These are phyloP conservation scores for Drosophila repleta DNA, from an alignment of 1,140 invertebrate species.

Conservation along the genomic window DNA sequence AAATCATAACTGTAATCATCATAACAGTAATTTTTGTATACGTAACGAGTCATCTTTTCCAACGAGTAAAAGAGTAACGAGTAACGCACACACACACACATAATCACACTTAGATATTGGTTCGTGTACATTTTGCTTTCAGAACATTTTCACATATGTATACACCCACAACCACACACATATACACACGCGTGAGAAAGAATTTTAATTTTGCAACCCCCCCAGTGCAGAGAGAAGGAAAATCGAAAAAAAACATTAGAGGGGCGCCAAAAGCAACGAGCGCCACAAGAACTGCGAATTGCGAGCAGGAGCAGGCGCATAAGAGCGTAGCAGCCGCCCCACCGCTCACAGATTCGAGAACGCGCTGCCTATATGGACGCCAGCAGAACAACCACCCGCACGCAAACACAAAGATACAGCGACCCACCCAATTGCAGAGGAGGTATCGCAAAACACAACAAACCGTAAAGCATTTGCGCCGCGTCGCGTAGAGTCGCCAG, in stretches of 20 bases:
- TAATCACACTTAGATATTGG: not conserved
- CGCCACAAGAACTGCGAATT: constrained; percentile 24
- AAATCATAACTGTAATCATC: too few relatives aligned
- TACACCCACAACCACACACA: constrained; percentile 23
- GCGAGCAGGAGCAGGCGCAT: constrained; percentile 48
- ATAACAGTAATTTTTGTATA: too few relatives aligned
- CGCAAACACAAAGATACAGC: constrained; percentile 7
- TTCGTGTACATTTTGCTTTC: constrained; percentile 30
- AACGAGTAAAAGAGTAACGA: too few relatives aligned
- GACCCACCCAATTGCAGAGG: constrained; percentile 27
- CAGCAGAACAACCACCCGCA: constrained; percentile 70
- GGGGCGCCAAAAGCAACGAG: constrained; percentile 47
- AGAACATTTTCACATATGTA: constrained; percentile 34
- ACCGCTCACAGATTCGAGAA: constrained; percentile 9
- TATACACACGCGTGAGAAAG: constrained; percentile 15
- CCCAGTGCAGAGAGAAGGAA: constrained; percentile 20
- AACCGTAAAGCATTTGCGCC: constrained; percentile 79
- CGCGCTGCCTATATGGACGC: constrained; percentile 33
- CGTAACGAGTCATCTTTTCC: too few relatives aligned
- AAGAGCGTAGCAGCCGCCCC: constrained; percentile 41
- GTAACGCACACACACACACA: not conserved
- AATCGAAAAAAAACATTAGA: constrained; percentile 41
- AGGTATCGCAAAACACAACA: constrained; percentile 74
- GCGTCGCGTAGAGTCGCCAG: constrained; percentile 10
- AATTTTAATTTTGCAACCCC: constrained; percentile 59